Evolutionary conservation across 2,888 invertebrate genomes (phyloP).

Genomic region (Acanthoscelides obtectus): DNA sequence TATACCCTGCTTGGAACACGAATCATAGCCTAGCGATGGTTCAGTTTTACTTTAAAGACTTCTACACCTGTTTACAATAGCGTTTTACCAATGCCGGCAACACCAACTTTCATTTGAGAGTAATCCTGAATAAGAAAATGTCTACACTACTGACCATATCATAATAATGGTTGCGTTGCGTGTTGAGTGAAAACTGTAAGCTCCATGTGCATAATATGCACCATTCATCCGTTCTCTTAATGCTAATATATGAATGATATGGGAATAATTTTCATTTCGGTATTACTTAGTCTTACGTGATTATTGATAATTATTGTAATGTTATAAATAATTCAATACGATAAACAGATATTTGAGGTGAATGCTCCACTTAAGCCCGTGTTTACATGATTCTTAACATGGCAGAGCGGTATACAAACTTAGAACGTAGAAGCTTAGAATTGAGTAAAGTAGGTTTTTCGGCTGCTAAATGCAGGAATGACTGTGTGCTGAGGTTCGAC

Average conservation of each 20-base stretch:
- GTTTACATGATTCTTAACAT: no score
- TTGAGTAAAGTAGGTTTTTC: no score
- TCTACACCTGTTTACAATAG: no score
- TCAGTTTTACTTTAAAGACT: no score
- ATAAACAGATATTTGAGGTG: neutral
- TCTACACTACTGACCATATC: neutral
- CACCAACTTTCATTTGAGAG: neutral
- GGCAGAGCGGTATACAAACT: no score
- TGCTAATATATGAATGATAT: neutral
- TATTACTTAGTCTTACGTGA: neutral
- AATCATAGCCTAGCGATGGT: no score
- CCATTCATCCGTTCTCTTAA: neutral
- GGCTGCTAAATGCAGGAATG: no score
- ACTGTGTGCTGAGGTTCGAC: no score
- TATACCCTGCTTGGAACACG: no score
- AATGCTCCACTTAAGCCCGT: neutral
- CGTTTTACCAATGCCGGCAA: no score
- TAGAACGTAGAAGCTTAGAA: no score
- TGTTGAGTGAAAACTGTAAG: neutral
- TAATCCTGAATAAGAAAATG: neutral
- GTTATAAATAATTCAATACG: neutral
- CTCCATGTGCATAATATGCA: neutral
- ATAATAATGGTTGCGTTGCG: neutral
- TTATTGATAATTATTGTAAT: neutral
- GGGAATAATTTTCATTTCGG: neutral